Evolutionary conservation across 2,113 vertebrate species (phyloP), one percentile per base, ranked within the genome.

Genomic region (Boleophthalmus pectinirostris): DNA sequence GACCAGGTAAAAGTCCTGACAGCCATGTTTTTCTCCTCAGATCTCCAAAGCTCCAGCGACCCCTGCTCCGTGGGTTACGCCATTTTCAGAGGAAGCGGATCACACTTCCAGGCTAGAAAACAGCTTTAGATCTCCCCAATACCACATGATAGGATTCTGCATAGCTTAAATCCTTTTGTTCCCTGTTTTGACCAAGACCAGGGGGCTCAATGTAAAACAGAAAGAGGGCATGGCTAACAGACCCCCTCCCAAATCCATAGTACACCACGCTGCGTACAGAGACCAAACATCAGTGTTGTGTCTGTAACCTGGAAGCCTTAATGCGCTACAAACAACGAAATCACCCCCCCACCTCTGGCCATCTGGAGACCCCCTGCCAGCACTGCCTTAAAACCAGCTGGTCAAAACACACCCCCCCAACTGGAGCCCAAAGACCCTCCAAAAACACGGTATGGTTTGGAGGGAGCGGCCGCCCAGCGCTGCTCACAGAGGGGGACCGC

Each of bases 281-380:
- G 71, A 74, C 68, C 74, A 85, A 83, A 80, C 83, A 68, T 70
- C 75, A 74, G 25, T 92, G 91, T 92, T 93, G 87, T 91, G 91
- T 89, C 90, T 91, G 24, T 61, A 89, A 90, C 84, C 68, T 86
- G 84, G 77, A 74, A 68, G 87, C 82, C 78, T 88, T 85, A 69
- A 69, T 16, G 77, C 65, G 65, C 88, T 15, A 90, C 87, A 90
- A 90, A 92, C 86, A 90, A 83, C 85, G 86, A 89, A 79, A 82
- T 84, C 69, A 81, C 83, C 88, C 88, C n/a, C 87, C 80, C 69
- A 78, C 82, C 82, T 75, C 79, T 35, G 84, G 86, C 90, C 93
- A 92, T 91, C 89, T 93, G 90, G 77, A 79, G 18, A 58, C 87
- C 86, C 78, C 82, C 82, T 72, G 60, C 69, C 54, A 60, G 65